A percentile compares a stretch with the other conserved stretches of the same genome.
These are phyloP conservation scores for Lepidothrix coronata DNA, from an alignment of 2,113 vertebrate genomes.

Conservation along the genomic window DNA sequence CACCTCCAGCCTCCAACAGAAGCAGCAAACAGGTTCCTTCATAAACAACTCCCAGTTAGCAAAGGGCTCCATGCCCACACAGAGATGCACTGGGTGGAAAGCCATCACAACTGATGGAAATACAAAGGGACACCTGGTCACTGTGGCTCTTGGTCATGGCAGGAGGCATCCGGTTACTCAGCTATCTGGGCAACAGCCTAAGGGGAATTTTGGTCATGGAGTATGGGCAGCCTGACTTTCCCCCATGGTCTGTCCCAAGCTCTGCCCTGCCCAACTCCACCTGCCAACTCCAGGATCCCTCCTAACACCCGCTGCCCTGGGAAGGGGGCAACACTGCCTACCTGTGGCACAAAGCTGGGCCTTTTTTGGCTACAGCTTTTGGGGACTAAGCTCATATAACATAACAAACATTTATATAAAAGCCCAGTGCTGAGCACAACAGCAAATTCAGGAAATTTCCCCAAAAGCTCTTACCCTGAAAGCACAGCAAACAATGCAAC, in stretches of 20 bases:
- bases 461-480: neutral
- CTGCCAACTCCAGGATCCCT: neutral
- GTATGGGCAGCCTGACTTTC: neutral
- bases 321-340: neutral
- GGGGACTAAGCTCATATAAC: neutral
- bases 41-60: neutral
- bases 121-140: neutral
- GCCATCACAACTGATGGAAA: neutral
- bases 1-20: neutral
- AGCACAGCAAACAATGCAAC: neutral
- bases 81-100: neutral
- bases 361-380: neutral
- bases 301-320: fast-evolving
- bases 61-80: neutral
- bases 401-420: neutral
- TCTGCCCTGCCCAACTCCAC: neutral
- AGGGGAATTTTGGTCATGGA: neutral
- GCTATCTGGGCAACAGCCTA: neutral
- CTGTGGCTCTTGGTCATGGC: neutral
- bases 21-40: neutral
- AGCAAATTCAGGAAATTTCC: neutral
- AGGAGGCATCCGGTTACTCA: neutral
- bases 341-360: neutral
- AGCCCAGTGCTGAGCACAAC: neutral
- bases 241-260: fast-evolving